Conservation (phyloP, 2,797 vertebrate genomes). For the Myiotriccus ornatus region DNA sequence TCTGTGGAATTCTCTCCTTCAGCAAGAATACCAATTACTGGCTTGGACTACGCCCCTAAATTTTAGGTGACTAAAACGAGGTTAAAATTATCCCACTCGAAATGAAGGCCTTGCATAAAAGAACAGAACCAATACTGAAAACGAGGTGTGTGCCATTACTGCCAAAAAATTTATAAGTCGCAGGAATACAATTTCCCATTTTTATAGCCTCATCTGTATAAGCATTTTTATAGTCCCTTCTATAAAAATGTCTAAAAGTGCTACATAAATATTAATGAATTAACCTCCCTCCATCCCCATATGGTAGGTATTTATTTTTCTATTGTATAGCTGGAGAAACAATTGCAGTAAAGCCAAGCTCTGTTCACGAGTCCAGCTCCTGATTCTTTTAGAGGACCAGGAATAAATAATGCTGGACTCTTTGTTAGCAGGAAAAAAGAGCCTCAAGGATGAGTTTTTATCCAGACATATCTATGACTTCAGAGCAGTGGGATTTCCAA, state of each 20-base stretch:
- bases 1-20: not conserved
- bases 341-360: not conserved
- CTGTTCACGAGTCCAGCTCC: not conserved
- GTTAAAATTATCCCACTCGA: not conserved
- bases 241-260: conserved; percentile 19
- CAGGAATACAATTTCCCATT: conserved; percentile 21
- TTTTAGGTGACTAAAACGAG: not conserved
- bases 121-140: not conserved
- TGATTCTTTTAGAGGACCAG: not conserved
- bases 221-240: conserved; percentile 27
- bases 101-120: not conserved
- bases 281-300: not conserved
- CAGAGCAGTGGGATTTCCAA: not conserved
- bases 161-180: conserved; percentile 16
- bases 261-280: conserved; percentile 52
- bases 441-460: not conserved
- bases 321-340: not conserved
- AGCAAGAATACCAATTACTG: not conserved
- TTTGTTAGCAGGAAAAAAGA: not conserved
- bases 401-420: not conserved
- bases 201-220: conserved; percentile 26
- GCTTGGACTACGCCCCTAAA: not conserved
- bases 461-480: not conserved
- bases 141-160: not conserved
- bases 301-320: not conserved